A percentile compares a stretch with the other conserved stretches of the same genome.
These are phyloP conservation scores for Glossophaga mutica DNA, from an alignment of 2,797 vertebrate genomes.

Conservation along the genomic window DNA sequence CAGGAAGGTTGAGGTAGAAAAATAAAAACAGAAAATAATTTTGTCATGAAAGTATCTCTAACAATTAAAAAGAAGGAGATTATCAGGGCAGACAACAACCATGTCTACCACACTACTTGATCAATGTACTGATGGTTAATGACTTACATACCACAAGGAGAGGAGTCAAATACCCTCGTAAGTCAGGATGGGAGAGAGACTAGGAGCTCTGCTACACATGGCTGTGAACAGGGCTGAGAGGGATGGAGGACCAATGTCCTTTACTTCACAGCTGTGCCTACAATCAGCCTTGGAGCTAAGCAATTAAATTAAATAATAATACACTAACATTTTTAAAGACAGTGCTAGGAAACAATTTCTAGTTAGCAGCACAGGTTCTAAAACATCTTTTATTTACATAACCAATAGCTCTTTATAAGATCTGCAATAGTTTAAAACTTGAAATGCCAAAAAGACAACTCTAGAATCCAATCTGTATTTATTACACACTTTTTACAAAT, in stretches of 20 bases:
- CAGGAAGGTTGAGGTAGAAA: background rate
- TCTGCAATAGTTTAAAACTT: background rate
- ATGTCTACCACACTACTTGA: background rate
- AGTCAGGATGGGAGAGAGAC: background rate
- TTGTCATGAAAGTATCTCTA: background rate
- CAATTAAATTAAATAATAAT: background rate
- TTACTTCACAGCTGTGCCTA: background rate
- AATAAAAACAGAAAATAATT: conserved; percentile 19
- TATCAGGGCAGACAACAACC: background rate
- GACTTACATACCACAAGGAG: background rate
- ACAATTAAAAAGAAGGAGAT: conserved; percentile 17
- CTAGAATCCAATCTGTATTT: conserved; percentile 11
- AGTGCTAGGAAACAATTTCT: background rate
- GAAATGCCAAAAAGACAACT: background rate
- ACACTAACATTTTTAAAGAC: background rate
- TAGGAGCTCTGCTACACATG: background rate
- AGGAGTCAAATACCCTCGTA: background rate
- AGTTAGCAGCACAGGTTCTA: background rate
- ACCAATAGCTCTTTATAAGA: background rate
- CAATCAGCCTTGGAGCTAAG: background rate
- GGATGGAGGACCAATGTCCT: background rate
- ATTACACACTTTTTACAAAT: background rate
- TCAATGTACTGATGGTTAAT: background rate
- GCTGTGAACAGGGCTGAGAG: background rate
- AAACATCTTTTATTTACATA: conserved; percentile 34